Percentiles rank a stretch among this genome's conserved stretches.
phyloP scores from a whole-genome alignment of 2,888 invertebrate species.

The Omphaloscelis lunosa region DNA sequence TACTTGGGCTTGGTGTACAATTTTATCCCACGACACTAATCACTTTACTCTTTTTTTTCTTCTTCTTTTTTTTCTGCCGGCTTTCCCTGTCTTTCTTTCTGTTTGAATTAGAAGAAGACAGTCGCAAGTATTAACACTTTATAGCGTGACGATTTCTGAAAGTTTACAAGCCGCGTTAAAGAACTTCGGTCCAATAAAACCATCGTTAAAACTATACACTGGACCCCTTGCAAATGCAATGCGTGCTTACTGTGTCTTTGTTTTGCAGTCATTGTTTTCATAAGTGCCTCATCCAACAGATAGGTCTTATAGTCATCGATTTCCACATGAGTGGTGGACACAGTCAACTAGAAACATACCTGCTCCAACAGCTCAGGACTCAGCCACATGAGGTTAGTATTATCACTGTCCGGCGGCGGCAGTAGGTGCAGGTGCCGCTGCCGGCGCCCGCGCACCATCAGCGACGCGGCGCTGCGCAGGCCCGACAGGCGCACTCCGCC shows the following conservation, averaged over 20 bases:
- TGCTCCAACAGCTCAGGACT: constrained; percentile 98
- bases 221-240: neutral
- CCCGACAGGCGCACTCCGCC: constrained; percentile 95
- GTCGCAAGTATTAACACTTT: too few relatives aligned
- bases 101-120: too few relatives aligned
- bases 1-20: too few relatives aligned
- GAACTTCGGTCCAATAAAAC: too few relatives aligned
- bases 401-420: constrained; percentile 92
- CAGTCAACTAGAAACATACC: constrained; percentile 78
- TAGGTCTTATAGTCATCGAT: neutral
- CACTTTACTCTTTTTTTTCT: too few relatives aligned
- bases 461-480: constrained; percentile 94
- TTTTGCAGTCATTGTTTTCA: too few relatives aligned
- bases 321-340: neutral
- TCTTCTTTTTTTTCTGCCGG: too few relatives aligned
- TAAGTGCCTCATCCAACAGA: neutral
- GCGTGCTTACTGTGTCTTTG: neutral
- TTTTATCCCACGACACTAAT: too few relatives aligned
- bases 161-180: too few relatives aligned
- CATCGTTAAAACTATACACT: too few relatives aligned
- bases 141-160: too few relatives aligned
- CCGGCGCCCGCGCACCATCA: constrained; percentile 93
- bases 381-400: constrained; percentile 95
- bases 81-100: too few relatives aligned
- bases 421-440: constrained; percentile 93